Evolutionary conservation across 2,113 vertebrate genomes (phyloP).

Genomic region (Peromyscus polionotus): DNA sequence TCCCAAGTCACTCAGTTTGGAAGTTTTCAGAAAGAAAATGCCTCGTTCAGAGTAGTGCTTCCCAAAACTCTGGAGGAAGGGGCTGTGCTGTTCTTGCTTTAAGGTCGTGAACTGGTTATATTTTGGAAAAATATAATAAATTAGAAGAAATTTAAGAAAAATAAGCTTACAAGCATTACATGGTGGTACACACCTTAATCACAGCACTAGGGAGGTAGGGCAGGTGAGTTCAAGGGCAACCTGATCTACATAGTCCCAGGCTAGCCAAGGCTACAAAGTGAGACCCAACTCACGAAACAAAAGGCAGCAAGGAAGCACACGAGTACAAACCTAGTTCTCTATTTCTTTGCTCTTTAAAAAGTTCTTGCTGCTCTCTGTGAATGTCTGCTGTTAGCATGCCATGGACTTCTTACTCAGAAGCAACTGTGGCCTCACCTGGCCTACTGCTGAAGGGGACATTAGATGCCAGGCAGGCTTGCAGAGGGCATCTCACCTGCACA

Average conservation of each 20-base stretch:
- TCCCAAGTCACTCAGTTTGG: neutral
- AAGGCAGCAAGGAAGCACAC: neutral
- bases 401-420: neutral
- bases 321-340: neutral
- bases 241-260: neutral
- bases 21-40: neutral
- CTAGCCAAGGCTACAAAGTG: neutral
- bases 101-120: neutral
- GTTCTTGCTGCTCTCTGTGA: neutral
- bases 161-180: neutral
- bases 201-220: neutral
- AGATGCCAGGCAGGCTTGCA: no score
- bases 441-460: neutral
- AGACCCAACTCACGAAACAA: neutral
- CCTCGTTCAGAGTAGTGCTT: neutral
- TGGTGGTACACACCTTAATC: neutral
- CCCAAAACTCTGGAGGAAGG: neutral
- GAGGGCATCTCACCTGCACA: neutral
- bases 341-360: neutral
- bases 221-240: neutral
- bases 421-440: neutral
- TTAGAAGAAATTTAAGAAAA: neutral
- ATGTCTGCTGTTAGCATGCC: neutral
- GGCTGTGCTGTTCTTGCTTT: neutral
- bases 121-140: slow-evolving; percentile 36